phyloP scores from a whole-genome alignment of 2,797 vertebrate species.

The Premnoplex brunnescens region DNA sequence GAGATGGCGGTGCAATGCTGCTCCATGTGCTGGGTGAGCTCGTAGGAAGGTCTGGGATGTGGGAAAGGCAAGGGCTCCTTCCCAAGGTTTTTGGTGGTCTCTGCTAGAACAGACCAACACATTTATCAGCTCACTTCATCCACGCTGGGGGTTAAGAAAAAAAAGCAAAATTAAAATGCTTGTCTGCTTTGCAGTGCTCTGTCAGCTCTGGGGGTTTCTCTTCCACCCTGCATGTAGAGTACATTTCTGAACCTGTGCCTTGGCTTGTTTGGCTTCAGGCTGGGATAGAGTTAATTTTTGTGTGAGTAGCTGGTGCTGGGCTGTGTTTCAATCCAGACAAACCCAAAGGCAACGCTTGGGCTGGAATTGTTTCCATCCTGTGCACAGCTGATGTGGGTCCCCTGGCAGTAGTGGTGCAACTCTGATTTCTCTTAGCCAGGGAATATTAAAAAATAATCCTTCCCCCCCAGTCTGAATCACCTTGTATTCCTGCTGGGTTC shows the following conservation, averaged over 20 bases:
- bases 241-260: accelerated
- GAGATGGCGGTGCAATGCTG: constrained; percentile 70
- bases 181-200: not conserved
- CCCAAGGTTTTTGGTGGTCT: not conserved
- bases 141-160: not conserved
- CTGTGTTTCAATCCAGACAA: not conserved
- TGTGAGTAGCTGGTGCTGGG: not conserved
- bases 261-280: not conserved
- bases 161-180: accelerated
- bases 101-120: not conserved
- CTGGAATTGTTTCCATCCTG: not conserved
- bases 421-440: not conserved
- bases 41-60: not conserved
- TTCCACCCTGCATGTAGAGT: not conserved
- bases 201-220: not conserved
- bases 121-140: not conserved
- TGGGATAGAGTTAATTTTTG: not conserved
- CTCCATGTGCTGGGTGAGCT: not conserved
- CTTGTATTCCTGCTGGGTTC: not conserved
- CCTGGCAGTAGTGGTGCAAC: not conserved
- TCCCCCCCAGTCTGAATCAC: not conserved
- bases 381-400: not conserved
- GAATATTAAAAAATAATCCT: not conserved
- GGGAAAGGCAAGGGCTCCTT: not conserved
- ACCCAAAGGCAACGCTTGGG: not conserved